Base-by-base conservation (phyloP, 2,888 invertebrate genomes). In the Deilephila elpenor region DNA sequence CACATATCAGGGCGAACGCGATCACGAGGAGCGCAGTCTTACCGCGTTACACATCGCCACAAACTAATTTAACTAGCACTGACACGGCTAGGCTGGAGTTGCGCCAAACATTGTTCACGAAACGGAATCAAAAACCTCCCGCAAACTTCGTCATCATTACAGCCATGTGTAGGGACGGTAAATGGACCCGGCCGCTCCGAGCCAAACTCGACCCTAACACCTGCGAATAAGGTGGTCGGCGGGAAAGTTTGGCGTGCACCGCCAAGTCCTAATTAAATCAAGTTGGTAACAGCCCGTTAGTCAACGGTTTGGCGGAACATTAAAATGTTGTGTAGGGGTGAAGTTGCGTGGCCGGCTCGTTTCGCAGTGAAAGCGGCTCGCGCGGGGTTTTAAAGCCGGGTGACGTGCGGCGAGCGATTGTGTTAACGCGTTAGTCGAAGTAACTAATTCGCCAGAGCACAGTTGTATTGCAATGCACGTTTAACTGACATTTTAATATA, bases 261-360 rank as follows among this genome's bases (percentile, higher is more conserved):
- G 56, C 19, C 56, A n/a, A 56, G 56, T 60, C 60, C 60, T 60
- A 60, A 60, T 60, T 60, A 60, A 60, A 60, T 60, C 60, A 60
- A 60, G 29, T 60, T 14, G 29, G 60, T 60, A 60, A 60, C 60
- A 60, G 60, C 14, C 60, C 60, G 60, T 60, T 60, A 60, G 60
- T 60, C 60, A 60, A 60, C 60, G 60, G 60, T 60, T 60, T 60
- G 60, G 60, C 60, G 60, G 25, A 29, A 29, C 60, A 29, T 60
- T 60, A 60, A 60, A 60, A 60, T 60, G n/a, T 25, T 60, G 60
- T 60, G 60, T 60, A 25, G 25, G 60, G n/a, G 60, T 29, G 56
- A 29, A 60, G 29, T 60, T 60, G 60, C 60, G 60, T 60, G 56
- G 60, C 29, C 29, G 60, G 60, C 60, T 60, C 25, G 60, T 60